These are phyloP conservation scores for Drosophila buzzatii DNA, from an alignment of 2,888 invertebrate species.

Conservation along the genomic window DNA sequence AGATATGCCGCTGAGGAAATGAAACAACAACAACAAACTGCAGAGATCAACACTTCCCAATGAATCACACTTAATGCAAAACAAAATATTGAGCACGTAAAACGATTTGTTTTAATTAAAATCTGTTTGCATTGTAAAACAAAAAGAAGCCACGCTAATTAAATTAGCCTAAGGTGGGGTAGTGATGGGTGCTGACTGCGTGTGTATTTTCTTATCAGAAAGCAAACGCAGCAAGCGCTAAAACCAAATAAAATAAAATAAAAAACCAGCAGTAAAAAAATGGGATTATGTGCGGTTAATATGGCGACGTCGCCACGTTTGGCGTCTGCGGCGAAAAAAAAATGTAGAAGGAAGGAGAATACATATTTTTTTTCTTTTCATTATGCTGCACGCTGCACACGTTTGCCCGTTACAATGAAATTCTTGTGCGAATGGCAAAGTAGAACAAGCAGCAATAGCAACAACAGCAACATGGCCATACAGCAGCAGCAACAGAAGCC, in stretches of 20 bases:
- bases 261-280: constrained; percentile 45
- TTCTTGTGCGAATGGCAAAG: constrained; percentile 74
- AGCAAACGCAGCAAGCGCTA: constrained; percentile 53
- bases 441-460: constrained; percentile 57
- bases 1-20: constrained; percentile 6
- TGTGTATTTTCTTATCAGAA: constrained; percentile 64
- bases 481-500: constrained; percentile 50
- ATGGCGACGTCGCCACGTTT: constrained; percentile 52
- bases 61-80: constrained; percentile 51
- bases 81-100: constrained; percentile 52
- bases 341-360: constrained; percentile 3
- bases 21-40: constrained; percentile 50
- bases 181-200: not conserved
- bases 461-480: constrained; percentile 47
- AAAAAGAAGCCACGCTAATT: constrained; percentile 56
- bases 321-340: constrained; percentile 62
- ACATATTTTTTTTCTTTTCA: constrained; percentile 49
- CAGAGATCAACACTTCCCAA: constrained; percentile 34
- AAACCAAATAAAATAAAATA: constrained; percentile 46
- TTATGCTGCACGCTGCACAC: constrained; percentile 68
- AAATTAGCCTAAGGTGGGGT: constrained; percentile 55
- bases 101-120: constrained; percentile 73
- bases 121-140: constrained; percentile 69
- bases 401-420: constrained; percentile 67
- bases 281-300: constrained; percentile 74